phyloP scores from a whole-genome alignment of 2,888 invertebrate genomes.

The Diarsia brunnea region DNA sequence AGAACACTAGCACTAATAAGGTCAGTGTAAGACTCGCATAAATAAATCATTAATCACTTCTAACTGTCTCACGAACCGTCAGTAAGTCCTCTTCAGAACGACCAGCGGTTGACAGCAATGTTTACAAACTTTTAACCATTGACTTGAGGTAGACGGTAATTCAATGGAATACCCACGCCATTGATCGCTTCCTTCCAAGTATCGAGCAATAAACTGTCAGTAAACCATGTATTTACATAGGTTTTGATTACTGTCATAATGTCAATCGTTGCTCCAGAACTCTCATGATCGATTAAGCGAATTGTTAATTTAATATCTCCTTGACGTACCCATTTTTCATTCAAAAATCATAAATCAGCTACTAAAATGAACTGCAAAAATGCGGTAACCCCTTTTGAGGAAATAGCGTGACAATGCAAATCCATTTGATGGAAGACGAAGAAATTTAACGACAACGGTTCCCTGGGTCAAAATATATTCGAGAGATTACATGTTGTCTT shows the following conservation, averaged over 20 bases:
- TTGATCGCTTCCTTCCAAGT: slow-evolving; percentile 27
- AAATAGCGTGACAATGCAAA: slow-evolving; percentile 9
- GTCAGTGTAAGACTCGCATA: neutral
- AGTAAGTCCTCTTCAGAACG: neutral
- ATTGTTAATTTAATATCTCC: neutral
- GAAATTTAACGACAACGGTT: slow-evolving; percentile 2
- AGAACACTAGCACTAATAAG: neutral
- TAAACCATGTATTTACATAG: neutral
- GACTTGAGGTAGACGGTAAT: slow-evolving; percentile 12
- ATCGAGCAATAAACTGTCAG: slow-evolving; percentile 1
- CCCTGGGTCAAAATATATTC: neutral
- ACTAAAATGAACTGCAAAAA: slow-evolving; percentile 6
- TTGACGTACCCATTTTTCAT: neutral
- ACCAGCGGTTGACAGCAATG: slow-evolving; percentile 11
- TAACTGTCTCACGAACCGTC: neutral
- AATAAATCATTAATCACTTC: neutral
- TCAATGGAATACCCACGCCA: slow-evolving; percentile 35
- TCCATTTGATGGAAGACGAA: neutral
- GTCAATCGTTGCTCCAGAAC: neutral
- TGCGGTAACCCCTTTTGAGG: neutral
- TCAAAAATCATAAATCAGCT: neutral
- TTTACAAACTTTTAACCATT: slow-evolving; percentile 40
- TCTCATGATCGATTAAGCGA: neutral
- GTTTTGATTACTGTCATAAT: neutral
- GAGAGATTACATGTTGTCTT: slow-evolving; percentile 1